phyloP scores from a whole-genome alignment of 2,888 invertebrate species.

The Dryadula phaetusa region DNA sequence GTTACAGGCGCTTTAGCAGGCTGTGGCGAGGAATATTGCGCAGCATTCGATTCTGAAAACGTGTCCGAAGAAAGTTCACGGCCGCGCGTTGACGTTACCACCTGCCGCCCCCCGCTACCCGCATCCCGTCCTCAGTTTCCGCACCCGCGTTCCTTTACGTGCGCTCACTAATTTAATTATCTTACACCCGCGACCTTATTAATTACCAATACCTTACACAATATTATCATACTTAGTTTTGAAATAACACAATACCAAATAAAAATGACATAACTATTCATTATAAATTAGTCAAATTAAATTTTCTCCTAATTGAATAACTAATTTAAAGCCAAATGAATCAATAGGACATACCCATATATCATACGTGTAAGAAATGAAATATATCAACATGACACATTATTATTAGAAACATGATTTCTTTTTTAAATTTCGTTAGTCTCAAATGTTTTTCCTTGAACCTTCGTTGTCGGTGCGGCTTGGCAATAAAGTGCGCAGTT shows the following conservation, averaged over 20 bases:
- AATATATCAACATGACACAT: background rate
- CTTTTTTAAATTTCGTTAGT: conserved; percentile 25
- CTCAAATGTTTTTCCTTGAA: conserved; percentile 20
- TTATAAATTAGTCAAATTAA: background rate
- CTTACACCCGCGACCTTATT: conserved; percentile 50
- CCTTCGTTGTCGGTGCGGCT: conserved; percentile 19
- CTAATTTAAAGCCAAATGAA: background rate
- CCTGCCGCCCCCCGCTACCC: conserved; percentile 62
- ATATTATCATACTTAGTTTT: background rate
- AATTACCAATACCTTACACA: conserved; percentile 41
- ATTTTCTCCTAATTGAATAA: background rate
- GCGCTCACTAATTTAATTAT: conserved; percentile 47
- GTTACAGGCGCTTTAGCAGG: conserved; percentile 65
- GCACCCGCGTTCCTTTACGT: conserved; percentile 59
- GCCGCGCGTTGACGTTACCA: conserved; percentile 82
- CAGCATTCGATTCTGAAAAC: conserved; percentile 82
- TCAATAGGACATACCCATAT: background rate
- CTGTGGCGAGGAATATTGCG: conserved; percentile 77
- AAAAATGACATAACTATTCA: conserved; percentile 3
- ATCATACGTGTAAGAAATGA: background rate
- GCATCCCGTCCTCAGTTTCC: conserved; percentile 52
- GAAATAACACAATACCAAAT: background rate
- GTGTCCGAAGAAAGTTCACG: conserved; percentile 85
- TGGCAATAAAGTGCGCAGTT: conserved; percentile 36
- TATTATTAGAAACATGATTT: background rate